These are phyloP conservation scores for Alethe castanea DNA, from an alignment of 2,113 vertebrate species.

Conservation along the genomic window DNA sequence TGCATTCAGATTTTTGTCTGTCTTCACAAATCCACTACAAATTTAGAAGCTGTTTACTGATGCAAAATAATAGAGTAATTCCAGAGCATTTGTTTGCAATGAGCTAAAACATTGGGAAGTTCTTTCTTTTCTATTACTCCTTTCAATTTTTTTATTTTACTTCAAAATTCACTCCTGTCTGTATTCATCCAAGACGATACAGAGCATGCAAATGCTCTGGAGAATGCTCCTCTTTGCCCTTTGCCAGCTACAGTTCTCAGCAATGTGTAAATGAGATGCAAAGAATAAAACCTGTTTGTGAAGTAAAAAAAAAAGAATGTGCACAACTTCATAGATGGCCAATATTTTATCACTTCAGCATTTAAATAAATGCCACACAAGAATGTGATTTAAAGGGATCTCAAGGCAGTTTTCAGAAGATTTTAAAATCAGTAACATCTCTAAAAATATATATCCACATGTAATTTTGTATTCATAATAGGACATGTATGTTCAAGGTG, in stretches of 20 bases:
- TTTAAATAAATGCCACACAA: neutral
- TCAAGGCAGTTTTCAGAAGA: neutral
- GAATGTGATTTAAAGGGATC: neutral
- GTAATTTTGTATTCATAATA: neutral
- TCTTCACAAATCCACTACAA: neutral
- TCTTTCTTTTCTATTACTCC: neutral
- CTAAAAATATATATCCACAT: neutral
- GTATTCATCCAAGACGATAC: neutral
- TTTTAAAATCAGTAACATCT: neutral
- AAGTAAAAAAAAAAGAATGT: neutral
- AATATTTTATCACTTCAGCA: neutral
- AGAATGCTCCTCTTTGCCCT: neutral
- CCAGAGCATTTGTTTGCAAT: neutral
- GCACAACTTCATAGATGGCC: neutral
- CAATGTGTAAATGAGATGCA: neutral
- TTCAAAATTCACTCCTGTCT: neutral
- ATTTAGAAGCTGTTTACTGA: neutral
- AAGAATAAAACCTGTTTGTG: neutral
- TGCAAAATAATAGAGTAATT: neutral
- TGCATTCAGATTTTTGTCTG: neutral
- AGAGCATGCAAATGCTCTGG: neutral
- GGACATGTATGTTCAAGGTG: neutral
- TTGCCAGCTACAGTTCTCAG: neutral
- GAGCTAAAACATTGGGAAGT: neutral
- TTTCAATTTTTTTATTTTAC: neutral